Percentiles rank a stretch among this genome's conserved stretches.
Conservation (phyloP, 1,140 invertebrate genomes). For the Harlomillsia oculata region DNA sequence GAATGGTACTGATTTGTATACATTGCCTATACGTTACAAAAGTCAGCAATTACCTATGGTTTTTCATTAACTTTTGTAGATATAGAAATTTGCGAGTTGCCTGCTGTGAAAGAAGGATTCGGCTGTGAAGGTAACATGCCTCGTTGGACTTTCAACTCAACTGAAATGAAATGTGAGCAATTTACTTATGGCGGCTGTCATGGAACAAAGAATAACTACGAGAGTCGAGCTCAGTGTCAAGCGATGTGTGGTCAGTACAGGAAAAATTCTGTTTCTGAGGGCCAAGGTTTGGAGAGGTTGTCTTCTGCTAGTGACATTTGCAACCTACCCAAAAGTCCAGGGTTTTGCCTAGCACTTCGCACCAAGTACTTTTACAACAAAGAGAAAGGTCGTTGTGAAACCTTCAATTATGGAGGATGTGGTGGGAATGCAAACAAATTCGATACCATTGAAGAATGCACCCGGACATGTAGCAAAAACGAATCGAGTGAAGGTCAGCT, state of each 20-base stretch:
- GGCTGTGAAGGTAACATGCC: constrained; percentile 24
- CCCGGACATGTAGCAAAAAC: constrained; percentile 33
- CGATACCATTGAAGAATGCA: constrained; percentile 35
- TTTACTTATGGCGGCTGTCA: constrained; percentile 85
- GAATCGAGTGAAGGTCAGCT: no score
- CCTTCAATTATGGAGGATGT: constrained; percentile 35
- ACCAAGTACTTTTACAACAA: constrained; percentile 22
- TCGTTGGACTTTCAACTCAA: constrained; percentile 29
- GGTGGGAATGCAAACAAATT: constrained; percentile 41
- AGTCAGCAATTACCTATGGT: not conserved
- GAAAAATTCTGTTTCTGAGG: not conserved
- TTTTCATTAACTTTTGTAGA: not conserved
- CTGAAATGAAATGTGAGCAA: constrained; percentile 18
- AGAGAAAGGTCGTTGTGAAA: constrained; percentile 32
- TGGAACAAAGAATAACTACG: constrained; percentile 78
- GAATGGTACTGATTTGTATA: no score
- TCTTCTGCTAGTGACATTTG: not conserved
- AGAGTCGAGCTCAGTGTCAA: constrained; percentile 41
- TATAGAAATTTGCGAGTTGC: constrained; percentile 14
- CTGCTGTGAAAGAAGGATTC: not conserved
- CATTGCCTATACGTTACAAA: no score
- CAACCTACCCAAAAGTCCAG: constrained; percentile 2
- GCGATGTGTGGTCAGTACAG: constrained; percentile 22
- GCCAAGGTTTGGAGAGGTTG: no score
- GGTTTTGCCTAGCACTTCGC: constrained; percentile 15